Base-by-base conservation (phyloP, 1,140 invertebrate genomes). In the Wiebesia pumilae region DNA sequence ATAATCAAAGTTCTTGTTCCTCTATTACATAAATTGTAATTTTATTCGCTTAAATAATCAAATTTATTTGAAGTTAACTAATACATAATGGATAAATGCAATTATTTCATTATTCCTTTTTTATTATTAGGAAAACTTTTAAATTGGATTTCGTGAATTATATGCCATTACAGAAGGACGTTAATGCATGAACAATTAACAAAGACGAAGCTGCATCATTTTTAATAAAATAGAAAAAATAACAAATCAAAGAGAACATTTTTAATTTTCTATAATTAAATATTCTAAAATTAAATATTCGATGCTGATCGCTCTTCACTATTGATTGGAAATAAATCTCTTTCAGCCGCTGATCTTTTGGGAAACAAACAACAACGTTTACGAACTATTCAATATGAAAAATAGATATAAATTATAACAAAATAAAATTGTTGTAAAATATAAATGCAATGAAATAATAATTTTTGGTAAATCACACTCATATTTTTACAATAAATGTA, bases 401-500 rank as follows among this genome's bases (percentile, higher is more conserved):
- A 69, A 35, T 33, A n/a, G 27, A n/a, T n/a, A n/a, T n/a, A n/a
- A n/a, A n/a, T n/a, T n/a, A n/a, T n/a, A n/a, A n/a, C n/a, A n/a
- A 69, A 69, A 2, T 1, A 16, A 35, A 33, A 35, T 12, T 35
- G 12, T 35, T 69, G 14, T 73, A 73, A 40, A 73, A 73, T n/a
- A 43, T 43, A 75, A 75, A 75, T 43, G 43, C 4, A 40, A 75
- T 14, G 3, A 24, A n/a, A 75, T 43, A 16, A 40, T 43, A 38
- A 71, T 71, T 71, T 71, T 75, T 75, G 27, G n/a, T 43, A 75
- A 75, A 75, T 75, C 6, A 75, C 24, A 43, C 43, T 40, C 21
- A 43, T 43, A 75, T 75, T 75, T 71, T 75, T 40, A 75, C 71
- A 75, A 73, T 75, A 43, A 75, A n/a, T 75, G 71, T 75, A 75